phyloP scores from a whole-genome alignment of 2,797 vertebrate species.

The Cryptoprocta ferox region DNA sequence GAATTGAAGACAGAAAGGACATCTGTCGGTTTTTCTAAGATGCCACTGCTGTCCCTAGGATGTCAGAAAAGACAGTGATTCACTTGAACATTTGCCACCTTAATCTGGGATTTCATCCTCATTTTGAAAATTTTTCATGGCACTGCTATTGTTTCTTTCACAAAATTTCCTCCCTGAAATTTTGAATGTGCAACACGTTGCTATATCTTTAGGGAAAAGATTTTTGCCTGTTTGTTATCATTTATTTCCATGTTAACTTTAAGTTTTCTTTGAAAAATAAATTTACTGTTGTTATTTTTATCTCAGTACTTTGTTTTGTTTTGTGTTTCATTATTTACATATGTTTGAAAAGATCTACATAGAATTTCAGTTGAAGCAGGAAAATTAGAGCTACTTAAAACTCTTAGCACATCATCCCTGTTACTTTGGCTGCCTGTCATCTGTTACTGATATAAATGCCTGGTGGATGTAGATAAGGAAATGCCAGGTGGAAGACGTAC shows the following conservation, averaged over 20 bases:
- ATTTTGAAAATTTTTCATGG: background rate
- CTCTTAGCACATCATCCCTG: background rate
- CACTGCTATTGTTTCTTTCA: conserved; percentile 17
- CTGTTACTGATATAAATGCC: background rate
- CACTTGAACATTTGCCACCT: conserved; percentile 16
- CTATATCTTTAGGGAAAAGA: background rate
- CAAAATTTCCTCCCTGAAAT: background rate
- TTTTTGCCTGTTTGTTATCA: background rate
- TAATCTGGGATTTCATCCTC: conserved; percentile 36
- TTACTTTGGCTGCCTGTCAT: background rate
- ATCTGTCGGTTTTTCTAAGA: conserved; percentile 38
- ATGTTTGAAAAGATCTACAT: background rate
- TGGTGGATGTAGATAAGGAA: conserved; percentile 40
- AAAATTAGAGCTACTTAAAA: conserved; percentile 12
- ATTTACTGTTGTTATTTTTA: conserved; percentile 13
- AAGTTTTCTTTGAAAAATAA: background rate
- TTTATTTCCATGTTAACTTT: conserved; percentile 15
- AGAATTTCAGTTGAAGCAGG: conserved; percentile 42
- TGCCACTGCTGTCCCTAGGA: background rate
- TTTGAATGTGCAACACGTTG: background rate
- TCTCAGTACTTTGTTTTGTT: background rate
- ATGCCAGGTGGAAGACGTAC: background rate
- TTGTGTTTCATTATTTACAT: conserved; percentile 34
- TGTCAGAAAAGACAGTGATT: conserved; percentile 58
- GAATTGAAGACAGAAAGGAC: background rate